phyloP scores from a whole-genome alignment of 2,888 invertebrate species.

The Bugula neritina region DNA sequence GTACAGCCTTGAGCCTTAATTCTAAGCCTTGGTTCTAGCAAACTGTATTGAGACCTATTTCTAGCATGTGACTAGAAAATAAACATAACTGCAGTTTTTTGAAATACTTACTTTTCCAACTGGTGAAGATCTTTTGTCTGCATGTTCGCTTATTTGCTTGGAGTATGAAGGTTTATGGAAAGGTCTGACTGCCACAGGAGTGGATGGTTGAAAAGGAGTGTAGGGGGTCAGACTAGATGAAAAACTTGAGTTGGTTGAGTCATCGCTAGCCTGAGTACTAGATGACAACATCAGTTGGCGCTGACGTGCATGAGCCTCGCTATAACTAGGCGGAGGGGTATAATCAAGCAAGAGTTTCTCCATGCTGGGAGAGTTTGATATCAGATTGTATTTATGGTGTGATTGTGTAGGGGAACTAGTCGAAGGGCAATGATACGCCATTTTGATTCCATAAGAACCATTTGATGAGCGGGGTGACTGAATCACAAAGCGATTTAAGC shows the following conservation, averaged over 20 bases:
- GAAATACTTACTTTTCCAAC: not conserved
- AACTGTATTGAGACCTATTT: too few species aligned
- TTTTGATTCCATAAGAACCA: not conserved
- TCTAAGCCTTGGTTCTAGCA: too few species aligned
- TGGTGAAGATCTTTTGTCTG: not conserved
- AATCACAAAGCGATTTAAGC: not conserved
- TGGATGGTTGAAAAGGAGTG: not conserved
- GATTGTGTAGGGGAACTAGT: not conserved
- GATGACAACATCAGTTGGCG: not conserved
- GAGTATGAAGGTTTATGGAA: not conserved
- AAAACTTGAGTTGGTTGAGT: not conserved
- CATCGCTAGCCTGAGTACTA: slow-evolving; percentile 3
- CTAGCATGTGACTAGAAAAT: too few species aligned
- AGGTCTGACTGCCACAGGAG: not conserved
- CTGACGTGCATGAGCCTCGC: slow-evolving; percentile 8
- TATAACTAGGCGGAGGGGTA: slow-evolving; percentile 21
- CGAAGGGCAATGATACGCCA: not conserved
- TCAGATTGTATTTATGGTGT: slow-evolving; percentile 5
- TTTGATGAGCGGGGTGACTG: not conserved
- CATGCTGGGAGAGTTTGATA: slow-evolving; percentile 19
- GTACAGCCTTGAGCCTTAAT: too few species aligned
- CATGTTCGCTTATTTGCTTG: not conserved
- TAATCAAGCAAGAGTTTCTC: not conserved
- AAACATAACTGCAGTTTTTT: too few species aligned
- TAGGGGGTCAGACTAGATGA: not conserved